Base-by-base conservation (phyloP, 2,888 invertebrate species). In the Andrena bucephala region DNA sequence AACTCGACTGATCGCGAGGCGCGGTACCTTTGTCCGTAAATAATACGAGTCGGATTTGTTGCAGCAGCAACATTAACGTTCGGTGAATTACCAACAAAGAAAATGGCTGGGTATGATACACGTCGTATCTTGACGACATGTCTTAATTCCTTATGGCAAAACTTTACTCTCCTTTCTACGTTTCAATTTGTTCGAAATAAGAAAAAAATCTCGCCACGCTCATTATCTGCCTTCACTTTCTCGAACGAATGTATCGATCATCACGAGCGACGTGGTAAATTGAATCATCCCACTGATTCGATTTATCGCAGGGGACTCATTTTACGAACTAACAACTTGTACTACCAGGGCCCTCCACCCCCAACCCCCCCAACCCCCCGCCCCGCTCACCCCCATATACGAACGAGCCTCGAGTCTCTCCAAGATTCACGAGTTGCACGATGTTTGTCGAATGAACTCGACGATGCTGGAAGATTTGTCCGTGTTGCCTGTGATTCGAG, bases 141-240 rank as follows among this genome's bases (percentile, higher is more conserved):
- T 80, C 73, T 73, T 66, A 78, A 69, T 42, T 70, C 66, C 71
- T 79, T 54, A 77, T 77, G 60, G 72, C 86, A 86, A 81, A 84
- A 69, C 77, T 75, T 63, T 70, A 77, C 54, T 69, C 63, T 89
- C n/a, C 31, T 60, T 71, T 62, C 67, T 68, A 74, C 42, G 68
- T 54, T 84, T 77, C 79, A 83, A 57, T 81, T 69, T 76, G 54
- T 82, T 81, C 80, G 74, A 84, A 42, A 16, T 42, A 42, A 42
- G 42, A 42, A 16, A 42, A 68, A 68, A 82, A 60, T 88, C 85
- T 85, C 81, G 89, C 91, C 92, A 93, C 94, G 94, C 65, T 80
- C 77, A 77, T 67, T 77, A 60, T 84, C 76, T 76, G 74, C 67
- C 77, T 86, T 94, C 93, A 94, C 93, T 94, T 94, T 94, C 67